Percentiles rank a stretch among this genome's conserved stretches.
phyloP scores from a whole-genome alignment of 2,113 vertebrate species.

The Strigops habroptila region DNA sequence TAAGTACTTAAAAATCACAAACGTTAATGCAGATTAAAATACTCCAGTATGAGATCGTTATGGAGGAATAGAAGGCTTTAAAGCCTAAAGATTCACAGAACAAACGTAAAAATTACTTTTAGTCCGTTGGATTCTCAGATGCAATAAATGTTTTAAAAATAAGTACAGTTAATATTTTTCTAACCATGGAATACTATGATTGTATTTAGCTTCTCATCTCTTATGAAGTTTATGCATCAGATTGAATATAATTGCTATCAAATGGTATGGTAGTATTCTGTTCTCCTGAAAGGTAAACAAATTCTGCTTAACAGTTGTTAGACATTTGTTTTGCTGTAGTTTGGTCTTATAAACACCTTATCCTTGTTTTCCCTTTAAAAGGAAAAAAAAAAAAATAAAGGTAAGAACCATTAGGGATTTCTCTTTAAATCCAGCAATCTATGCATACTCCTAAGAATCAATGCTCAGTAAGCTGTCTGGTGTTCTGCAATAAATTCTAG shows the following conservation, averaged over 20 bases:
- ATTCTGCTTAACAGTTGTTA: conserved; percentile 42
- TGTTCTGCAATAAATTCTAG: conserved; percentile 68
- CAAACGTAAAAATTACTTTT: conserved; percentile 16
- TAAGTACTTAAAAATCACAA: conserved; percentile 6
- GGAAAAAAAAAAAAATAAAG: conserved; percentile 34
- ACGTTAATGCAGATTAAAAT: conserved; percentile 32
- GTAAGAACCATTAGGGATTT: conserved; percentile 55
- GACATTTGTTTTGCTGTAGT: conserved; percentile 29
- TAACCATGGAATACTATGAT: background rate
- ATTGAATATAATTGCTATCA: conserved; percentile 55
- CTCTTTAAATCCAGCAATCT: conserved; percentile 62
- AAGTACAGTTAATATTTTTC: conserved; percentile 48
- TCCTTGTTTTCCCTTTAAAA: conserved; percentile 38
- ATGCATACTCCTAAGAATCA: conserved; percentile 48
- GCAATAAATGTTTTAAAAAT: conserved; percentile 53
- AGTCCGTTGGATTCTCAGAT: conserved; percentile 1
- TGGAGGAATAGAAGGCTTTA: background rate
- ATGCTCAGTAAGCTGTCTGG: conserved; percentile 48
- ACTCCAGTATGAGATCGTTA: background rate
- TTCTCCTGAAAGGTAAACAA: conserved; percentile 51
- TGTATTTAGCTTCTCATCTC: conserved; percentile 44
- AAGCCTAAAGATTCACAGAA: conserved; percentile 20
- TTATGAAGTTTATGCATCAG: conserved; percentile 29
- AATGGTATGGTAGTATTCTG: conserved; percentile 10
- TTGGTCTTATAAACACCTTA: conserved; percentile 4